Evolutionary conservation across 2,888 invertebrate genomes (phyloP), one percentile per base, ranked within the genome.

Genomic region (Dynastes maya): DNA sequence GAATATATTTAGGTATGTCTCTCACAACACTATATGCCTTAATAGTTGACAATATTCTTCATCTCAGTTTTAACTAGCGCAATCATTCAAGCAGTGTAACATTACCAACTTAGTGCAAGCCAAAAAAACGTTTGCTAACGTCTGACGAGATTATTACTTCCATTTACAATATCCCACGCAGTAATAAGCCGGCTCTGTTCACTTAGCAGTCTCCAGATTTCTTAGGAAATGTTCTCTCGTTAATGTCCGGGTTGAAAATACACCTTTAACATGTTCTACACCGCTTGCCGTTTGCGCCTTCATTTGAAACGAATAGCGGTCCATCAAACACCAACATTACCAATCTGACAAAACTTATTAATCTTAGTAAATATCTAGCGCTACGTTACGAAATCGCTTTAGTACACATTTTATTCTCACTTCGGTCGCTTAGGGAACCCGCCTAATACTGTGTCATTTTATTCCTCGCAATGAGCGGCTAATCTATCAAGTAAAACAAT

Each of bases 221-320:
- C 61, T 63, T 63, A 63, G 29, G 63, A 63, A 63, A 22, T 32
- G 29, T 27, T 49, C 68, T 45, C 45, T 49, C 29, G 74, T 63
- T 75, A 75, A 49, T 45, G 63, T 75, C 63, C 74, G 74, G 61
- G 74, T 75, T 75, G 63, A 75, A 63, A 45, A 63, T 61, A 63
- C 55, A 63, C 45, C 61, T 63, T n/a, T 45, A 45, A 37, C 63
- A 37, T n/a, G 27, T 13, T 40, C 27, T 13, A 63, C 45, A 75
- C 27, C 11, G 51, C 16, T 63, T 75, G 22, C 74, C 51, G 51
- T 63, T 64, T 29, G 53, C 63, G 72, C 16, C 37, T 72, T 72
- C 37, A 40, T 72, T 58, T 45, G 40, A 40, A 51, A 32, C 65
- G 37, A 16, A 51, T 37, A 55, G 55, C 71, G 55, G 55, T 71